Evolutionary conservation across 2,888 invertebrate species (phyloP), one percentile per base, ranked within the genome.

Genomic region (Cataglyphis albicans): DNA sequence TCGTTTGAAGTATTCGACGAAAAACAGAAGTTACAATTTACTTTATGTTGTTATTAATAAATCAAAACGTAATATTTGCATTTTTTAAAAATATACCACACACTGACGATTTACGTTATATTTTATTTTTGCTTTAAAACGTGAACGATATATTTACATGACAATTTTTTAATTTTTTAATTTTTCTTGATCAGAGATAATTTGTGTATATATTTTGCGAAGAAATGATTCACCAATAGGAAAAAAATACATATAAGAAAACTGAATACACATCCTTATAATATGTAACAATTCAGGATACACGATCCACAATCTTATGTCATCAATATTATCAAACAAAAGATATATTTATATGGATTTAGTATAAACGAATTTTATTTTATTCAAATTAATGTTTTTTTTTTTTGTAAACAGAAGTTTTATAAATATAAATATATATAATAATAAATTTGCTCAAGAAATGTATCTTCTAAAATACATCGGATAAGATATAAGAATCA

Each of bases 341-440:
- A 92, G 90, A 92, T 93, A 93, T 93, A 93, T 94, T 94, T 94
- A 93, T 93, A 93, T 93, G 90, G 88, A 93, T 92, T 89, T 88
- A 91, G 91, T 86, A 92, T 93, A 91, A 93, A 93, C 85, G 86
- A 92, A 90, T 89, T 92, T 93, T 89, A 91, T 91, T 93, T 93
- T 89, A 91, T 88, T 92, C 86, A 84, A 87, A 89, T 84, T 78
- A 88, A 87, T 61, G 55, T 68, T 38, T 85, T 86, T 85, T 86
- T 85, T 86, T 81, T 84, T 86, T 91, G 89, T 90, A 44, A 18
- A 48, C n/a, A 52, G n/a, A n/a, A n/a, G 1, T 44, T 52, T 52
- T 7, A 48, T 48, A 48, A 48, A n/a, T 48, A 48, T 18, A 48
- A 48, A 15, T 44, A 44, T 44, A 44, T 41, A 41, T 10, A 44